phyloP scores from a whole-genome alignment of 2,888 invertebrate species.

The Scelioninae gen. 1 region DNA sequence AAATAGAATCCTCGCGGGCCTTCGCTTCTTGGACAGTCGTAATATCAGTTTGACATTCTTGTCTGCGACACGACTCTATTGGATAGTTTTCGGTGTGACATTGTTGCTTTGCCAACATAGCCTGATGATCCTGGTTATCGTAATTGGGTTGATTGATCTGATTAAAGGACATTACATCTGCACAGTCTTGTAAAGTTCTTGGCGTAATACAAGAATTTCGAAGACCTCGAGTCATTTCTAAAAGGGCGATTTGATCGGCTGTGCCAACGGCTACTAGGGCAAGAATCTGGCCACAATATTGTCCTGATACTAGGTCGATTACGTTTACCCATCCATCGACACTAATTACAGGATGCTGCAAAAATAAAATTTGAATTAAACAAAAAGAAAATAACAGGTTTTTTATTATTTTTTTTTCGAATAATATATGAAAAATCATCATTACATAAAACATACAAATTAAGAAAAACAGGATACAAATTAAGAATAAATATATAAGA shows the following conservation, averaged over 20 bases:
- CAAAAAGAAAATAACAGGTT: no score
- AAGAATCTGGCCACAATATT: constrained; percentile 85
- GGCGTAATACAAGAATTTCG: constrained; percentile 72
- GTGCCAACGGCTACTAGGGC: constrained; percentile 87
- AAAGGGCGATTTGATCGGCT: constrained; percentile 86
- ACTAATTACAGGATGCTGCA: constrained; percentile 86
- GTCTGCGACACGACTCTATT: constrained; percentile 70
- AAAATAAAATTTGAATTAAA: constrained; percentile 61
- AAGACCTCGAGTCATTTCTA: constrained; percentile 84
- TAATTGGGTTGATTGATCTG: constrained; percentile 39
- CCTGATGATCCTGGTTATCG: constrained; percentile 4
- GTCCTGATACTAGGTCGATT: constrained; percentile 83
- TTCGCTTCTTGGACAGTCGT: constrained; percentile 61
- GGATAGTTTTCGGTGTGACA: no score
- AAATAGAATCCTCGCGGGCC: constrained; percentile 52
- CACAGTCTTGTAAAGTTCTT: constrained; percentile 60
- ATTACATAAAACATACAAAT: no score
- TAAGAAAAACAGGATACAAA: no score
- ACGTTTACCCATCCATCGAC: constrained; percentile 87
- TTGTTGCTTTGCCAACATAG: constrained; percentile 14
- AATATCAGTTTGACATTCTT: constrained; percentile 78
- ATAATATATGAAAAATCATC: no score
- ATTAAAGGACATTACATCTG: constrained; percentile 28
- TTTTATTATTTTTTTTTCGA: not conserved
- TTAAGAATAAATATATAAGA: no score